Base-by-base conservation (phyloP, 2,888 invertebrate species). In the Eristalis intricaria region DNA sequence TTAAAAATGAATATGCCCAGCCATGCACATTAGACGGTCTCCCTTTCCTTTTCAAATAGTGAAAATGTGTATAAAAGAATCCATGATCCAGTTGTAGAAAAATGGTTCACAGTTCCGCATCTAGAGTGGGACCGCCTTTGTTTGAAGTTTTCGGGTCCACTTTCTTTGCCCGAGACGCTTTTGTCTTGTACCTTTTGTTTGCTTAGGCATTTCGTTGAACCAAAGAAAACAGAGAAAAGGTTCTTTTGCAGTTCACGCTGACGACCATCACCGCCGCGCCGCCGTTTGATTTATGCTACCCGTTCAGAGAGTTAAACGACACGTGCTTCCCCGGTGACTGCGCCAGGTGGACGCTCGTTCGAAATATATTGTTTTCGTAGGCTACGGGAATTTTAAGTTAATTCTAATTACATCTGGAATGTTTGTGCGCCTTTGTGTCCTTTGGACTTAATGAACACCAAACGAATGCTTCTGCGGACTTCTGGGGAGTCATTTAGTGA, bases 31-130 rank as follows among this genome's bases (percentile, higher is more conserved):
- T 50, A 50, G 50, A 19, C 8, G 50, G 50, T 50, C 43, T 7
- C 50, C 50, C 50, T 50, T 50, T 50, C 50, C 50, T 19, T 50
- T 8, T 13, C 0, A 38, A 38, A 38, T 13, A 38, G 38, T 32
- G 32, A 32, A n/a, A 32, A 32, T 43, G 13, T 43, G 15, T 15
- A 43, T n/a, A 50, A 19, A 50, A 50, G 50, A 50, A 50, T 50
- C 50, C 50, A 50, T 50, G 50, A 50, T 50, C 50, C 50, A 50
- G 50, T 50, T 50, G 50, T 50, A 8, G n/a, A 50, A 50, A 50
- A 50, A 50, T 50, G 50, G 50, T 50, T 50, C 50, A 50, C 50
- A 50, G 50, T 50, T 50, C 50, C 50, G 50, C 50, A 50, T 50
- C 50, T 7, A 50, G 50, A 50, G 50, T 50, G 19, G 50, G 50